A percentile compares a stretch with the other conserved stretches of the same genome.
These are phyloP conservation scores for Athrips mouffetella DNA, from an alignment of 2,888 invertebrate species.

Conservation along the genomic window DNA sequence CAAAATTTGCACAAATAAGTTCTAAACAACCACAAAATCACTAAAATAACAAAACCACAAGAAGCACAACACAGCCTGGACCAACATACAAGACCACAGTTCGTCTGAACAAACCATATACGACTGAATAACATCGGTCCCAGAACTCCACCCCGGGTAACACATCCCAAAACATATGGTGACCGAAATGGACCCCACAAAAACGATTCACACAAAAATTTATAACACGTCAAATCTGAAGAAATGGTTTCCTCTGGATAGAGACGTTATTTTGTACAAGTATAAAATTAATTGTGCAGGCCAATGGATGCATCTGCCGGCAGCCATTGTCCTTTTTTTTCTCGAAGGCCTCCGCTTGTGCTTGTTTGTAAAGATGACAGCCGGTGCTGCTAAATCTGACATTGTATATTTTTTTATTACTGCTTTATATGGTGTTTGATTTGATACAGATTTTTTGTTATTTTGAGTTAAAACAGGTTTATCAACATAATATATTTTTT, in stretches of 20 bases:
- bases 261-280: slow-evolving; percentile 63
- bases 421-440: not conserved
- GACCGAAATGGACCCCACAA: slow-evolving; percentile 39
- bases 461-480: too few relatives aligned
- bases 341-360: slow-evolving; percentile 31
- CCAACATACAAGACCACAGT: slow-evolving; percentile 8
- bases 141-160: slow-evolving; percentile 21
- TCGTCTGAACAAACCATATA: slow-evolving; percentile 25
- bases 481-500: too few relatives aligned
- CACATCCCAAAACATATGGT: slow-evolving; percentile 49
- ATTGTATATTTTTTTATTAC: not conserved
- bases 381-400: slow-evolving; percentile 12
- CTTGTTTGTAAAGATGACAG: slow-evolving; percentile 25
- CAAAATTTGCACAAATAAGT: not conserved
- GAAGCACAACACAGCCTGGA: not conserved
- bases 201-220: slow-evolving; percentile 64
- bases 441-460: not conserved
- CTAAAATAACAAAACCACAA: slow-evolving; percentile 2
- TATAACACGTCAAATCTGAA: slow-evolving; percentile 75
- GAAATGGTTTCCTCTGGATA: slow-evolving; percentile 73
- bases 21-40: not conserved
- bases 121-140: slow-evolving; percentile 38
- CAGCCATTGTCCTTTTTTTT: slow-evolving; percentile 46
- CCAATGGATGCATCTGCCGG: slow-evolving; percentile 65
- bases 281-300: slow-evolving; percentile 73